phyloP scores from a whole-genome alignment of 2,888 invertebrate genomes.

The Eristalis intricaria region DNA sequence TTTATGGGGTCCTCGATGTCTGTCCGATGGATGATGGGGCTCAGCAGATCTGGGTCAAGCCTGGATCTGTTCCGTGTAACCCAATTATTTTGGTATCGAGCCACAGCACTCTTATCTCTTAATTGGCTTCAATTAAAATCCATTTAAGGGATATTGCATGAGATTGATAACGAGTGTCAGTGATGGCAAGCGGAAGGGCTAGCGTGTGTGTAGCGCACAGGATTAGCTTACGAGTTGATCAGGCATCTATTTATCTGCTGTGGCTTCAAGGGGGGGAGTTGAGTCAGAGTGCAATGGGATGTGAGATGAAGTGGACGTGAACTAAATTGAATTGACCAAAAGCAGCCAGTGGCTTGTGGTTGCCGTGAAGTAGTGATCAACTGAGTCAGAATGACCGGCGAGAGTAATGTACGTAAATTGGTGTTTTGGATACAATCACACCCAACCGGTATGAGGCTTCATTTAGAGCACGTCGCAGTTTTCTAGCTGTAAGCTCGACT shows the following conservation, averaged over 20 bases:
- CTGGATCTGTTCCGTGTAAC: constrained; percentile 48
- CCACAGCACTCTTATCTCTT: constrained; percentile 44
- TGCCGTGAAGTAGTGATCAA: no score
- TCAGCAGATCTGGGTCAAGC: constrained; percentile 39
- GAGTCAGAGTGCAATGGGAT: no score
- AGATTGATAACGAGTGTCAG: not conserved
- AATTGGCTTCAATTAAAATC: constrained; percentile 62
- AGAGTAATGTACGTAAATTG: no score
- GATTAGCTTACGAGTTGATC: not conserved
- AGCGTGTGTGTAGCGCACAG: not conserved
- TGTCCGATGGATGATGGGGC: not conserved
- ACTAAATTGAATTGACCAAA: no score
- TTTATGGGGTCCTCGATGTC: constrained; percentile 54
- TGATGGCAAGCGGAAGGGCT: not conserved
- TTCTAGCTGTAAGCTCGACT: no score
- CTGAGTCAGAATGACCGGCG: no score
- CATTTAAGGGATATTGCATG: constrained; percentile 41
- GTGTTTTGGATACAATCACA: no score
- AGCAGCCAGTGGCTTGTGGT: no score
- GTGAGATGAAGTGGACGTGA: no score
- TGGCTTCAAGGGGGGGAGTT: no score
- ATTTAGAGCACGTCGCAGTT: no score
- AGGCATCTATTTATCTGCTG: not conserved
- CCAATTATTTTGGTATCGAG: constrained; percentile 67
- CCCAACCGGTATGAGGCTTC: no score